Percentiles rank a stretch among this genome's conserved stretches.
Evolutionary conservation across 1,140 invertebrate species (phyloP).

Genomic region (Pogonus chalceus): DNA sequence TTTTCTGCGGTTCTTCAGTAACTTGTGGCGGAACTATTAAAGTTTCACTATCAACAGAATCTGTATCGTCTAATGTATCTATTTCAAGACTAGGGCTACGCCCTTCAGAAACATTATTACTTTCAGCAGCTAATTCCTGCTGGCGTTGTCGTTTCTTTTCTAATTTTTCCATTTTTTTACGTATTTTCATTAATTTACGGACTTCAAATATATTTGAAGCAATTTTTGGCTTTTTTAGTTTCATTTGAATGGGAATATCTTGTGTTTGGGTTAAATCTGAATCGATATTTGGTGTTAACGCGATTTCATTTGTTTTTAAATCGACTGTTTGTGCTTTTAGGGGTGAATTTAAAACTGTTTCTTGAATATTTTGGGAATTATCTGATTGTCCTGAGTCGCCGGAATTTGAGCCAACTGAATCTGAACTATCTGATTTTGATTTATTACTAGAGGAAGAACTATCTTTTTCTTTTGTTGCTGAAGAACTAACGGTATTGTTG

Average conservation of each 20-base stretch:
- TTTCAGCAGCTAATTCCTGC: neutral
- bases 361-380: neutral
- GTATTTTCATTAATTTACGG: conserved; percentile 49
- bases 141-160: conserved; percentile 42
- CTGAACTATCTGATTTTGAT: conserved; percentile 20
- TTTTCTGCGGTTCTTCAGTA: neutral
- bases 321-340: neutral
- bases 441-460: conserved; percentile 33
- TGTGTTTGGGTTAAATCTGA: neutral
- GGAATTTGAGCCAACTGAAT: conserved; percentile 18
- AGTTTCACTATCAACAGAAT: neutral
- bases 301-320: conserved; percentile 1
- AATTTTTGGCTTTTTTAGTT: conserved; percentile 47
- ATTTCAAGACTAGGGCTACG: neutral
- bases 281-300: neutral
- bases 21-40: neutral
- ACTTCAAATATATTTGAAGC: conserved; percentile 49
- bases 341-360: conserved; percentile 5
- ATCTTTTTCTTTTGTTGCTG: conserved; percentile 15
- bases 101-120: neutral
- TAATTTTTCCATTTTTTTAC: conserved; percentile 47
- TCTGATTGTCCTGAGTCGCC: conserved; percentile 27
- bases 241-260: conserved; percentile 14
- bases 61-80: conserved; percentile 2
- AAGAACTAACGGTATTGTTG: conserved; percentile 28